Percentiles rank a stretch among this genome's conserved stretches.
These are phyloP conservation scores for Myxocyprinus asiaticus DNA, from an alignment of 2,113 vertebrate species.

Conservation along the genomic window DNA sequence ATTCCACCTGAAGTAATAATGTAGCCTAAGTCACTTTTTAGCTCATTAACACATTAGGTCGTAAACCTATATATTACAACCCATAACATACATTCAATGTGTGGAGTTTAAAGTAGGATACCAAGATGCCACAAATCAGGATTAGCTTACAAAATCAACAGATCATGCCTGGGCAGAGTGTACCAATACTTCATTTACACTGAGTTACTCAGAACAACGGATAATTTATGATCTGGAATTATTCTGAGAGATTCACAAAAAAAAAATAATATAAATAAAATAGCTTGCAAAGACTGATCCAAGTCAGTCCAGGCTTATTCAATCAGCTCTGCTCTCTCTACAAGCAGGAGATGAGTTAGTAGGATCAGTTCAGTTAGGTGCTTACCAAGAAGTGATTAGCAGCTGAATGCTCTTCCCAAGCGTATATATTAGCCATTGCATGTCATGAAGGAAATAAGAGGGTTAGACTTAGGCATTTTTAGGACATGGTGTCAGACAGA, in stretches of 20 bases:
- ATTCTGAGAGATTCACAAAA: not conserved
- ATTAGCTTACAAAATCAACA: not conserved
- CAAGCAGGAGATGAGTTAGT: too few relatives aligned
- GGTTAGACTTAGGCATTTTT: too few relatives aligned
- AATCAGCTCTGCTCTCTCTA: not conserved
- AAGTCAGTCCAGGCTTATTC: slow-evolving; percentile 11
- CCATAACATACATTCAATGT: too few relatives aligned
- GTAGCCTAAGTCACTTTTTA: too few relatives aligned
- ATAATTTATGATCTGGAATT: slow-evolving; percentile 8
- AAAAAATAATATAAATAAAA: slow-evolving; percentile 14
- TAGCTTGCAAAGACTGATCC: slow-evolving; percentile 23
- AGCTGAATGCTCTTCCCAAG: not conserved
- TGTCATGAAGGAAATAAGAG: too few relatives aligned
- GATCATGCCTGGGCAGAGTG: not conserved
- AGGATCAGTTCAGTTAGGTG: slow-evolving; percentile 5
- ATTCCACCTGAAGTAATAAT: not conserved
- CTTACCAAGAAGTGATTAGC: not conserved
- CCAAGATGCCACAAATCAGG: too few relatives aligned
- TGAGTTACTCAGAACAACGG: not conserved
- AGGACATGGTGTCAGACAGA: too few relatives aligned
- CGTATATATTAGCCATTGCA: too few relatives aligned
- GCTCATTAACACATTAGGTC: not conserved
- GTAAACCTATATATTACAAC: too few relatives aligned
- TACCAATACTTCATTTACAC: not conserved
- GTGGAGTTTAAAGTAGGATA: too few relatives aligned